Evolutionary conservation across 2,888 invertebrate genomes (phyloP).

Genomic region (Drepanosiphum platanoidis): DNA sequence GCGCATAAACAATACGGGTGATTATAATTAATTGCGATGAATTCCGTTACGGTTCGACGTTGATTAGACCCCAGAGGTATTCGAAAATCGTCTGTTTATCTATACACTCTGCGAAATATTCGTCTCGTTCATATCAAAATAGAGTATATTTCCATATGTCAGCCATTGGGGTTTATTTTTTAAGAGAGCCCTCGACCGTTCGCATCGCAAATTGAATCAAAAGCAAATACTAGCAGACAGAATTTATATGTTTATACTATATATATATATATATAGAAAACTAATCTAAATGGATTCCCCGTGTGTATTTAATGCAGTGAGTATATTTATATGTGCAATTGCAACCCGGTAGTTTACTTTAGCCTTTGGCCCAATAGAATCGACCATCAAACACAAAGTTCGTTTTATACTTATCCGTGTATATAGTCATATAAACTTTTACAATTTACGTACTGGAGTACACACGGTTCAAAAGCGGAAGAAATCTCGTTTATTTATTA

Average conservation of each 20-base stretch:
- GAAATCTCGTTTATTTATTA: constrained; percentile 60
- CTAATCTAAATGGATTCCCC: constrained; percentile 43
- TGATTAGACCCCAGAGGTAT: background rate
- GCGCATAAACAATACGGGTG: background rate
- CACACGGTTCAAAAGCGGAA: constrained; percentile 35
- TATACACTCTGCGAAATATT: background rate
- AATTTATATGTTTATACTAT: background rate
- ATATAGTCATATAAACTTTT: constrained; percentile 55
- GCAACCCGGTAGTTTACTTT: constrained; percentile 47
- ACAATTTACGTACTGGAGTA: constrained; percentile 52
- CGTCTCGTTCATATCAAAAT: background rate
- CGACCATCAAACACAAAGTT: constrained; percentile 57
- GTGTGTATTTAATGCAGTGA: constrained; percentile 44
- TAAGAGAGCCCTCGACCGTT: constrained; percentile 18
- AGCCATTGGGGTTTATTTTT: constrained; percentile 7
- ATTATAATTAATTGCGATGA: background rate
- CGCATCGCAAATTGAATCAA: constrained; percentile 41
- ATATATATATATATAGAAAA: constrained; percentile 19
- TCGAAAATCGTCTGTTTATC: background rate
- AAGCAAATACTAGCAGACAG: constrained; percentile 39
- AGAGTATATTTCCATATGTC: background rate
- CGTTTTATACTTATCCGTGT: constrained; percentile 49
- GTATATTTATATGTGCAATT: constrained; percentile 36
- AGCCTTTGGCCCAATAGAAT: constrained; percentile 34
- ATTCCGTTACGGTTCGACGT: background rate